Base-by-base conservation (phyloP, 2,888 invertebrate genomes). In the Parochlus steinenii region DNA sequence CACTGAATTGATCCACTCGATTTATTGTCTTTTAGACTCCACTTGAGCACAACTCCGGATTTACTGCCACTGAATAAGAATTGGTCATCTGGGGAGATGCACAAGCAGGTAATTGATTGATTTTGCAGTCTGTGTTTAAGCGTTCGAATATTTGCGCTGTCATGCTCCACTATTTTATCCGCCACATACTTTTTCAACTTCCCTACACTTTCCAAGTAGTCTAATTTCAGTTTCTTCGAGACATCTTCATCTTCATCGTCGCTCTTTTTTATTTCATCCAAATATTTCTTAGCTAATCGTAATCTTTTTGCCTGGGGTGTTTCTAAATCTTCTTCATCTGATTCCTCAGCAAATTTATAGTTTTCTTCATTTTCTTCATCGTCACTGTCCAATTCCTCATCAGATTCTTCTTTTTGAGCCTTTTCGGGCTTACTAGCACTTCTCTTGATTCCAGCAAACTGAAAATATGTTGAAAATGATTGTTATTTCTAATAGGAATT, bases 221-320 rank as follows among this genome's bases (percentile, higher is more conserved):
- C 89, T 44, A 79, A 75, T 46, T 77, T 77, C 38, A 93, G 64
- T 37, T 85, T 68, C 46, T 73, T 73, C n/a, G 76, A 69, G 3
- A 59, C 51, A 20, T 39, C 24, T 32, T 50, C 51, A 44, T 71
- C 67, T 43, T 67, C 69, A 37, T 73, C 71, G 12, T 70, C 63
- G 45, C 75, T 76, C 1, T 69, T 64, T 45, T 76, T 66, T 28
- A 93, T 78, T 63, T 89, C 82, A 48, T 80, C 67, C 22, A 95
- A 62, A 56, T 90, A 90, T 52, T 82, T 71, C 53, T 92, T 92
- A 0, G 93, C 90, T 41, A 93, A 58, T 28, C 90, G 69, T 31
- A 93, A 53, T 44, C 85, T 80, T 52, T 92, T 93, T 50, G 93
- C 86, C 53, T 92, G 89, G 0, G 79, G 75, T 2, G 86, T 89